Percentiles rank a stretch among this genome's conserved stretches.
Conservation (phyloP, 2,888 invertebrate species). For the Sclerodermus sp. region DNA sequence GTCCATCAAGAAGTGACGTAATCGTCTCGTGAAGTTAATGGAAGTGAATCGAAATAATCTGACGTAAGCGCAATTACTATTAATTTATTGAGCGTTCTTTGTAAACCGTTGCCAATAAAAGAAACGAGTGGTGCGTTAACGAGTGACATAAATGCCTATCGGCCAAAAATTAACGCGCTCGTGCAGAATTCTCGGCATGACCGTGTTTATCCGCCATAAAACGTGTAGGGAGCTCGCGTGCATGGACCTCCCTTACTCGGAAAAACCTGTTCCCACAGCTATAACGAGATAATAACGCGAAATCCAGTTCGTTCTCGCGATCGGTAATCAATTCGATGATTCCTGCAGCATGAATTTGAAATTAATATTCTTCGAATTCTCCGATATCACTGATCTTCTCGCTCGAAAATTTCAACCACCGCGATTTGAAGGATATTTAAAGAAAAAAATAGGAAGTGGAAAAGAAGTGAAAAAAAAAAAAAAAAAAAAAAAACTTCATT, state of each 20-base stretch:
- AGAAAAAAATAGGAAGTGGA: too few species aligned
- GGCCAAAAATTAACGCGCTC: background rate
- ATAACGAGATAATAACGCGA: slow-evolving; percentile 10
- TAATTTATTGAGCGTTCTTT: slow-evolving; percentile 5
- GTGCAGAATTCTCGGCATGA: slow-evolving; percentile 2
- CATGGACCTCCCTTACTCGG: background rate
- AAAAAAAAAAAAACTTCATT: too few species aligned
- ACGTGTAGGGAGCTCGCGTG: too few species aligned
- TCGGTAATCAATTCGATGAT: slow-evolving; percentile 4
- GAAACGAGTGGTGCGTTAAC: background rate
- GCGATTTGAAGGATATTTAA: too few species aligned
- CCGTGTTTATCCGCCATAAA: background rate
- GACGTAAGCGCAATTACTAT: slow-evolving; percentile 19
- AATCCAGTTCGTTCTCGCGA: slow-evolving; percentile 2
- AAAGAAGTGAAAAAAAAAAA: too few species aligned
- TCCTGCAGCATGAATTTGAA: slow-evolving; percentile 5
- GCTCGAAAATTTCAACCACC: background rate
- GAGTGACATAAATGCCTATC: background rate
- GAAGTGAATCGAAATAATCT: slow-evolving; percentile 24
- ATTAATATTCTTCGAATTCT: slow-evolving; percentile 4
- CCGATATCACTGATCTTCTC: background rate
- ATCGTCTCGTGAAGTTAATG: slow-evolving; percentile 12
- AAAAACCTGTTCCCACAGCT: slow-evolving; percentile 17
- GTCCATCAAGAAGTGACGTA: slow-evolving; percentile 23
- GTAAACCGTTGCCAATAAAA: too few species aligned